Evolutionary conservation across 2,888 invertebrate species (phyloP).

Genomic region (Lepidocyrtoides sp.): DNA sequence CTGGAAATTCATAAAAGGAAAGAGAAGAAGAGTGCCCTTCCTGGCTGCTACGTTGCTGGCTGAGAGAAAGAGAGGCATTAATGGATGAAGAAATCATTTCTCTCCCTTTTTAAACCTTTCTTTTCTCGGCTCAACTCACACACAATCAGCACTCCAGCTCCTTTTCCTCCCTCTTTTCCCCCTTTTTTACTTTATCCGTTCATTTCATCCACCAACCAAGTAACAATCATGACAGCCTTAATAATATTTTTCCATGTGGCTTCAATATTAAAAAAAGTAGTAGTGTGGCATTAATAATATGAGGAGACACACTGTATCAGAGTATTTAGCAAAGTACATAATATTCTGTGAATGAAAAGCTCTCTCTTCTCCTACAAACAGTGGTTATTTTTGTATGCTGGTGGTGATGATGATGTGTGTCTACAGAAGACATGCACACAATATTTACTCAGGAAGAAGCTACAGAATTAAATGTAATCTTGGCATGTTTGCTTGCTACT

Average conservation of each 20-base stretch:
- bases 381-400: neutral
- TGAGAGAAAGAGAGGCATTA: slow-evolving; percentile 38
- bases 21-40: neutral
- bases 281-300: neutral
- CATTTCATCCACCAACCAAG: slow-evolving; percentile 43
- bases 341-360: neutral
- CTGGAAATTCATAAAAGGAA: slow-evolving; percentile 34
- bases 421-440: slow-evolving; percentile 43
- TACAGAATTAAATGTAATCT: slow-evolving; percentile 57
- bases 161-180: neutral
- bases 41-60: neutral
- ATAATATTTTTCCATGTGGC: neutral
- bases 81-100: slow-evolving; percentile 53
- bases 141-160: slow-evolving; percentile 7
- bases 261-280: neutral
- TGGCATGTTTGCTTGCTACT: slow-evolving; percentile 54
- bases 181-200: slow-evolving; percentile 24
- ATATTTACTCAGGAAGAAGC: slow-evolving; percentile 47
- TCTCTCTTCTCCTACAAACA: neutral
- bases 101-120: slow-evolving; percentile 41
- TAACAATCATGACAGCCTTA: slow-evolving; percentile 38
- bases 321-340: neutral
- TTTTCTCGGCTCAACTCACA: slow-evolving; percentile 5
- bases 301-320: neutral
- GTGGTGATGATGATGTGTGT: slow-evolving; percentile 42